These are phyloP conservation scores for Stenolophus ochropezus DNA, from an alignment of 2,888 invertebrate genomes.

Conservation along the genomic window DNA sequence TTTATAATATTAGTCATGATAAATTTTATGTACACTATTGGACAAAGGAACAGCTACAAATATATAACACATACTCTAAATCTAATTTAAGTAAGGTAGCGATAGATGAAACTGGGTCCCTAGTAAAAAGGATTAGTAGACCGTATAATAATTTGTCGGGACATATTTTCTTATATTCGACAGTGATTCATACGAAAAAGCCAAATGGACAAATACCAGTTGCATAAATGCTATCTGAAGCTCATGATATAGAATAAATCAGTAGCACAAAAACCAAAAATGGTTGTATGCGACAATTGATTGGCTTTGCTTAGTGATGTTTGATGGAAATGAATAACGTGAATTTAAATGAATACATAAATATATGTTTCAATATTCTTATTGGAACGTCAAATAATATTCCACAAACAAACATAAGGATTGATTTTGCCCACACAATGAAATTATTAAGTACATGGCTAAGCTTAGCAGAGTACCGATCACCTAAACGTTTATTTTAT, in stretches of 20 bases:
- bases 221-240: conserved; percentile 55
- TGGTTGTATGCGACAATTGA: conserved; percentile 48
- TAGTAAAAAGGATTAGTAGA: conserved; percentile 33
- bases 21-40: conserved; percentile 55
- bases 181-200: conserved; percentile 35
- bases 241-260: conserved; percentile 50
- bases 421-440: conserved; percentile 4
- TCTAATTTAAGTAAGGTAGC: conserved; percentile 10
- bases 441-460: background rate
- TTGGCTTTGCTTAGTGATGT: conserved; percentile 33
- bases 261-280: conserved; percentile 47
- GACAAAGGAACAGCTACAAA: conserved; percentile 50
- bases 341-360: background rate
- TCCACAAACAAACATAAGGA: background rate
- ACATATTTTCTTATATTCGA: conserved; percentile 52
- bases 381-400: background rate
- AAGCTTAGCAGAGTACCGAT: background rate
- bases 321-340: background rate
- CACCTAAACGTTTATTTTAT: background rate
- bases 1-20: background rate
- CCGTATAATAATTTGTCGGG: conserved; percentile 47
- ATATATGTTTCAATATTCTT: background rate
- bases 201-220: conserved; percentile 47
- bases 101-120: conserved; percentile 55
- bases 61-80: conserved; percentile 53